Percentiles rank a stretch among this genome's conserved stretches.
Evolutionary conservation across 2,888 invertebrate genomes (phyloP).

Genomic region (Meiosimyza platycephala): DNA sequence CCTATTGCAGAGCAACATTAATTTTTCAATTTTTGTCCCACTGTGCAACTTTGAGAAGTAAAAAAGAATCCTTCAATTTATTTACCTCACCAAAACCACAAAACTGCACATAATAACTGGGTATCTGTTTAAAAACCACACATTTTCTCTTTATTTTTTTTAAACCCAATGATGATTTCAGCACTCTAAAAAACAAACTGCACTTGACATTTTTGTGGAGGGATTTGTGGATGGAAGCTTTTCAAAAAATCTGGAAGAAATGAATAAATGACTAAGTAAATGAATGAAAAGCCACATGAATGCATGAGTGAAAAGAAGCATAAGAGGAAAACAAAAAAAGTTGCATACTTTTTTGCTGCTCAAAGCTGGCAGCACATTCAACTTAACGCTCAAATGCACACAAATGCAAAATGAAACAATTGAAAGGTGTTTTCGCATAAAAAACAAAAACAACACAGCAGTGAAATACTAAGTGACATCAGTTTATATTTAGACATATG

Average conservation of each 20-base stretch:
- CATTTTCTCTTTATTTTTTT: not conserved
- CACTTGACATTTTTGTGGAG: conserved; percentile 34
- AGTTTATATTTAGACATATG: no score
- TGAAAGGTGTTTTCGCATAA: conserved; percentile 9
- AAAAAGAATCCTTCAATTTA: not conserved
- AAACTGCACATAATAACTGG: conserved; percentile 14
- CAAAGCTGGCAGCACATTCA: not conserved
- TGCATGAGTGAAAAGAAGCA: not conserved
- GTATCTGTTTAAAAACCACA: conserved; percentile 9
- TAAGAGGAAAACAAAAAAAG: not conserved
- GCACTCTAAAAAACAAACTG: conserved; percentile 1
- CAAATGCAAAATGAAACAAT: conserved; percentile 35
- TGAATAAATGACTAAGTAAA: not conserved
- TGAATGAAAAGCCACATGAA: not conserved
- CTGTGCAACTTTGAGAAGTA: no score
- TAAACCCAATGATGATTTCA: no score
- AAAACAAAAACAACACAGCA: not conserved
- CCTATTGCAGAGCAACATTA: no score
- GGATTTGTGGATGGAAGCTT: no score
- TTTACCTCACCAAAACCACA: conserved; percentile 1
- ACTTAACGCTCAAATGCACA: conserved; percentile 39
- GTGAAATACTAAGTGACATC: no score
- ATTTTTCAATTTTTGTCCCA: not conserved
- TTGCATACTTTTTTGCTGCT: conserved; percentile 30
- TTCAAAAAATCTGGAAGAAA: not conserved